Evolutionary conservation across 2,888 invertebrate species (phyloP), one percentile per base, ranked within the genome.

Genomic region (Lymantria dispar): DNA sequence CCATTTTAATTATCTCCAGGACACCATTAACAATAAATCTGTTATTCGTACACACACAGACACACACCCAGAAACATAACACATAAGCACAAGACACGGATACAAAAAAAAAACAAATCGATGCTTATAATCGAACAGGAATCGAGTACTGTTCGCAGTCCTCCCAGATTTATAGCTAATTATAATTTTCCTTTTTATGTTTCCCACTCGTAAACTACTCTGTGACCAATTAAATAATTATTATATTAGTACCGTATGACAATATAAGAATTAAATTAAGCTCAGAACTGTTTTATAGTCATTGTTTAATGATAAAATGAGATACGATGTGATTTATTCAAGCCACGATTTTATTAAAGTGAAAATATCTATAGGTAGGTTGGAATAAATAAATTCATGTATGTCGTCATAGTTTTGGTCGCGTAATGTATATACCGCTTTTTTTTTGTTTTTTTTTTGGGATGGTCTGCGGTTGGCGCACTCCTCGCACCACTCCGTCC

Each of bases 11-110:
- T 90, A 90, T 83, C 83, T 87, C 82, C 88, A 72, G 86, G 89
- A 89, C 90, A 90, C 89, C 88, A 90, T 89, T 88, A 88, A 88
- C 88, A 86, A 89, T 90, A 90, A 90, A 90, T 90, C 90, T 87
- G 88, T 84, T 84, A 82, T 84, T 82, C 74, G 70, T 76, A 78
- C 72, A 78, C 76, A 75, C 72, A 54, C 71, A 68, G 68, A 71
- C 70, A 58, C 62, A 54, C 68, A 70, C 74, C 8, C 30, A 30
- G 8, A n/a, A n/a, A 30, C 30, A 8, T 30, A 66, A 52, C 11
- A 52, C 44, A 47, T 48, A 44, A 22, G 22, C 22, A 22, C 22
- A 22, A 22, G 5, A 22, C 22, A 60, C 55, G 48, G 37, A 45
- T 45, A 44, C 56, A 33, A 58, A 62, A 47, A 58, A 67, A 78